Evolutionary conservation across 2,888 invertebrate species (phyloP).

Genomic region (Diadegma fenestrale): DNA sequence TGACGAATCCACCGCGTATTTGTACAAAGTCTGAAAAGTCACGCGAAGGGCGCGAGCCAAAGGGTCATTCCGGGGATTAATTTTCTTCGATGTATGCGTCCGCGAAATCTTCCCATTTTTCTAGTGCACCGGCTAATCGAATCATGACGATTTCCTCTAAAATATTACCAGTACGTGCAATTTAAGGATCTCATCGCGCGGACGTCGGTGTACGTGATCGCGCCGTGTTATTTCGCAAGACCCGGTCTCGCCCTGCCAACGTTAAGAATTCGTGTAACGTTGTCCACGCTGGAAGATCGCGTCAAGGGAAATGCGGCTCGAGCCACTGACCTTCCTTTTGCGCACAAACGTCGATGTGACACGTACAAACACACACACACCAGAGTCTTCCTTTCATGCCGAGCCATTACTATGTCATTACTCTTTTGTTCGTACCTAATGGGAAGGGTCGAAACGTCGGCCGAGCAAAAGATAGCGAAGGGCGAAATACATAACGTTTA

Average conservation of each 20-base stretch:
- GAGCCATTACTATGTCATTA: background rate
- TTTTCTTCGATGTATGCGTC: background rate
- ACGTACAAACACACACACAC: constrained; percentile 32
- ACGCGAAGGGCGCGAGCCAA: too few species aligned
- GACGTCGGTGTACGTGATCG: background rate
- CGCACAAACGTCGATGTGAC: constrained; percentile 52
- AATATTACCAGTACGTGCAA: background rate
- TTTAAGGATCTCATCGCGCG: background rate
- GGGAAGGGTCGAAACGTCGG: background rate
- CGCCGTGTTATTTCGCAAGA: background rate
- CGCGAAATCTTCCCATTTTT: background rate
- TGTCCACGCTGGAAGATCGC: background rate
- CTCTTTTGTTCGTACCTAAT: constrained; percentile 7
- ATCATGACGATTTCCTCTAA: background rate
- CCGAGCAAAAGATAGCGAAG: background rate
- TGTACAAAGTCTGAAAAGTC: background rate
- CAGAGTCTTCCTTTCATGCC: background rate
- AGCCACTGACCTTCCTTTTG: constrained; percentile 72
- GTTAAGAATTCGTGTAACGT: background rate
- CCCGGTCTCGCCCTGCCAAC: background rate
- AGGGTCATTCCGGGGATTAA: background rate
- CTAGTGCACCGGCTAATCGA: background rate
- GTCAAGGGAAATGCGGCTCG: constrained; percentile 20
- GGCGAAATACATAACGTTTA: background rate
- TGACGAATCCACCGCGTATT: constrained; percentile 9